Evolutionary conservation across 92 coral and sea anemone genomes (phyloP).

Genomic region (Actinostola sp.): DNA sequence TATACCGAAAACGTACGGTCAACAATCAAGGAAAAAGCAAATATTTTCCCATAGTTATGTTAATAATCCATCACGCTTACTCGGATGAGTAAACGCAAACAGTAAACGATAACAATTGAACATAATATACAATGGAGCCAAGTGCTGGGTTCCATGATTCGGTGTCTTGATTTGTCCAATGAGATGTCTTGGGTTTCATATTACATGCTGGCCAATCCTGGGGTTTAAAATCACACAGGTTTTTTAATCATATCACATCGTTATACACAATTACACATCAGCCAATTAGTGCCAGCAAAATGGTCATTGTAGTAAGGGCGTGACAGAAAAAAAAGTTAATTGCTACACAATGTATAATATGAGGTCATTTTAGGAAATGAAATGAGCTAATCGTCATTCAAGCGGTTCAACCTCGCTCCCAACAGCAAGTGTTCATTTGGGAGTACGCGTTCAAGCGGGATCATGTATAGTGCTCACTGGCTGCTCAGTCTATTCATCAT

Average conservation of each 20-base stretch:
- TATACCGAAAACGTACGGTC: constrained; percentile 22
- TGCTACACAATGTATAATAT: constrained; percentile 79
- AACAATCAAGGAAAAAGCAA: constrained; percentile 57
- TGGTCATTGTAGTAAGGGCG: constrained; percentile 93
- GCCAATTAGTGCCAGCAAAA: constrained; percentile 92
- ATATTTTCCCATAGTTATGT: constrained; percentile 83
- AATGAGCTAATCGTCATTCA: constrained; percentile 54
- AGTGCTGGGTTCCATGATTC: constrained; percentile 20
- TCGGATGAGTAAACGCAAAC: constrained; percentile 14
- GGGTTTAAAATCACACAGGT: constrained; percentile 73
- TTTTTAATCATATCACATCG: constrained; percentile 85
- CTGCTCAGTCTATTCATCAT: constrained; percentile 30
- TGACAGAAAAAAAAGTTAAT: constrained; percentile 72
- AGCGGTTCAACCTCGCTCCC: constrained; percentile 44
- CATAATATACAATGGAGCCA: constrained; percentile 59
- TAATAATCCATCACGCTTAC: constrained; percentile 30
- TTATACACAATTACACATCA: constrained; percentile 79
- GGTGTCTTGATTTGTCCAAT: constrained; percentile 62
- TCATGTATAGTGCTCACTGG: constrained; percentile 33
- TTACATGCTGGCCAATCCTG: constrained; percentile 80
- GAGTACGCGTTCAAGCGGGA: neutral
- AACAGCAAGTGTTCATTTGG: constrained; percentile 11
- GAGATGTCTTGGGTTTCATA: constrained; percentile 54
- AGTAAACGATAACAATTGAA: constrained; percentile 9
- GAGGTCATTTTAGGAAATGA: constrained; percentile 62